Conservation (phyloP, 2,888 invertebrate genomes). For the Melangyna quadrimaculata region DNA sequence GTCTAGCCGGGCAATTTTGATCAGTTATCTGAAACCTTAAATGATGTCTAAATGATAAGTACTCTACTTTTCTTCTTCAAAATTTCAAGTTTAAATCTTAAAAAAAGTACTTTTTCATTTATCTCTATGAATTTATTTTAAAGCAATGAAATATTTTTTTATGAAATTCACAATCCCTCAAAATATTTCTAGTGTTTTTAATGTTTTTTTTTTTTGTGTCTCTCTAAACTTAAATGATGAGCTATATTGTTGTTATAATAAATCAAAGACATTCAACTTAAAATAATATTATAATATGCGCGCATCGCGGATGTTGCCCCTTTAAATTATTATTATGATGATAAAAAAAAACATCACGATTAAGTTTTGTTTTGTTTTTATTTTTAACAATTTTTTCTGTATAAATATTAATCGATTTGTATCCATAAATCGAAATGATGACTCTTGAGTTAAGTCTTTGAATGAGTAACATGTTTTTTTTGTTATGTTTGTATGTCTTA, state of each 20-base stretch:
- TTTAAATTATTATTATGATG: conserved; percentile 7
- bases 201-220: neutral
- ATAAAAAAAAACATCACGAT: conserved; percentile 17
- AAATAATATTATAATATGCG: neutral
- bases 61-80: too few species aligned
- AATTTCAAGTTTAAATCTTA: too few species aligned
- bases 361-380: neutral
- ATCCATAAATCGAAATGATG: conserved; percentile 29
- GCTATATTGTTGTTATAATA: conserved; percentile 2
- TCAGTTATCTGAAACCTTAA: too few species aligned
- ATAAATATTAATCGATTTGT: conserved; percentile 29
- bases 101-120: too few species aligned
- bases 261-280: neutral
- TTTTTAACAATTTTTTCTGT: neutral
- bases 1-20: too few species aligned
- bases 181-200: neutral
- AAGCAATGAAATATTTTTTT: neutral
- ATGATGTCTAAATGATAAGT: too few species aligned
- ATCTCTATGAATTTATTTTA: neutral
- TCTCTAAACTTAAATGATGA: neutral
- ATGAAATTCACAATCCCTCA: neutral
- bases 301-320: conserved; percentile 20
- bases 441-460: neutral
- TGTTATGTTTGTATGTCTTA: neutral
- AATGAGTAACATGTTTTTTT: neutral